These are phyloP conservation scores for Pollenia amentaria DNA, from an alignment of 2,888 invertebrate species.

Conservation along the genomic window DNA sequence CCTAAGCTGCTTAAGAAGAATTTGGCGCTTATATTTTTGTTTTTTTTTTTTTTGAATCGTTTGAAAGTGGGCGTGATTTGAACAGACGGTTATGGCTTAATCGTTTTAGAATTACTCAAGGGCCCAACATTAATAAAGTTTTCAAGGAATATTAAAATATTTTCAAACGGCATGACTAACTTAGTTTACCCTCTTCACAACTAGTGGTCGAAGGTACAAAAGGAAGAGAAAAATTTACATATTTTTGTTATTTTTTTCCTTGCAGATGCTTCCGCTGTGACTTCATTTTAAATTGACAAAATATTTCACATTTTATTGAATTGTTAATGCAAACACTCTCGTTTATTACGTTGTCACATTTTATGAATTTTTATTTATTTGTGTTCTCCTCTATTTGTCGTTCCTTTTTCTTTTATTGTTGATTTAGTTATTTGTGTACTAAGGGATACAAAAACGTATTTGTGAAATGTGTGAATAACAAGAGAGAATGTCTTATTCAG, in stretches of 20 bases:
- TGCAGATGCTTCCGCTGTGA: constrained; percentile 22
- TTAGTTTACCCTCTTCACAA: too few species aligned
- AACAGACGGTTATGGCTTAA: too few species aligned
- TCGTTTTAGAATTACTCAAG: too few species aligned
- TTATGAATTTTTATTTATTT: constrained; percentile 11
- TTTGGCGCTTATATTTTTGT: too few species aligned
- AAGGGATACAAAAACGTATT: not conserved
- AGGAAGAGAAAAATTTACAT: too few species aligned
- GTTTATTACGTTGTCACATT: constrained; percentile 7
- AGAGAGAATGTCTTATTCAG: too few species aligned
- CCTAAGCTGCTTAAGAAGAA: too few species aligned
- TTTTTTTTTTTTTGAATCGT: too few species aligned
- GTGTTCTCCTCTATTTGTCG: not conserved
- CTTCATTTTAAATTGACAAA: constrained; percentile 14
- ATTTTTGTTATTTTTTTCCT: not conserved
- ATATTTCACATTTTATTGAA: constrained; percentile 31
- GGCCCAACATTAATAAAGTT: too few species aligned
- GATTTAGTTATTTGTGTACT: not conserved
- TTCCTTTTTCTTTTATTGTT: not conserved
- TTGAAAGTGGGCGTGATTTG: too few species aligned
- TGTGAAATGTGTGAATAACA: constrained; percentile 2
- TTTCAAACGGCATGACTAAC: too few species aligned
- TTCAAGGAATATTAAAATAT: too few species aligned
- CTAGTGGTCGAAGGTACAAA: not conserved
- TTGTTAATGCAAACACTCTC: constrained; percentile 13